These are phyloP conservation scores for Chironomus tentans DNA, from an alignment of 2,888 invertebrate genomes.

Conservation along the genomic window DNA sequence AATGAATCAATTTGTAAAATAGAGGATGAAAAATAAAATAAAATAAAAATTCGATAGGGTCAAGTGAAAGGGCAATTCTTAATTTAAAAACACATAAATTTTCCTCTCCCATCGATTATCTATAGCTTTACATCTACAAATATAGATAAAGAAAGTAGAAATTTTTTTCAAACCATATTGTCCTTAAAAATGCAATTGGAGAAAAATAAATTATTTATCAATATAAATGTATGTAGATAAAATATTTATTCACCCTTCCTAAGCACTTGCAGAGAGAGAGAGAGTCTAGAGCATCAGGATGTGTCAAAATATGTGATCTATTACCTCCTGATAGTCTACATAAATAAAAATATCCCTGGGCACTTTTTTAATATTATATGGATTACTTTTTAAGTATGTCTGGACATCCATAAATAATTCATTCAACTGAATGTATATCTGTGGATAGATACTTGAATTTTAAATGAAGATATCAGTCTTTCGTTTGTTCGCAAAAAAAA, in stretches of 20 bases:
- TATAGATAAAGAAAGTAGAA: background rate
- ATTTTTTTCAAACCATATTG: background rate
- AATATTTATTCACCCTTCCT: slow-evolving; percentile 16
- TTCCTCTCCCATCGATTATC: slow-evolving; percentile 6
- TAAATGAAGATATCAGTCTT: no score
- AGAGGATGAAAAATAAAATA: background rate
- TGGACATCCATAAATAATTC: slow-evolving; percentile 23
- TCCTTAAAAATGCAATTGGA: background rate
- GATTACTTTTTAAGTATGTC: slow-evolving; percentile 17
- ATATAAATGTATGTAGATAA: background rate
- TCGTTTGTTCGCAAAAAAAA: background rate
- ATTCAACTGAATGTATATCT: background rate
- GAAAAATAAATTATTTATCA: slow-evolving; percentile 15
- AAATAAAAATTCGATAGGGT: background rate
- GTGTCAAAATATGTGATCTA: slow-evolving; percentile 21
- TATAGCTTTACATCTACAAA: background rate
- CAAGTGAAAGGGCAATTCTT: background rate
- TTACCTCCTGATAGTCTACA: background rate
- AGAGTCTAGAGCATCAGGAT: background rate
- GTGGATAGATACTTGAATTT: background rate
- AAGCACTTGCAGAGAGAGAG: background rate
- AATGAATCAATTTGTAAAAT: background rate
- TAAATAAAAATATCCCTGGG: slow-evolving; percentile 6
- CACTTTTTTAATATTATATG: slow-evolving; percentile 4
- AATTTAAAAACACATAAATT: slow-evolving; percentile 19